Evolutionary conservation across 2,797 vertebrate genomes (phyloP).

Genomic region (Sebastes nivosus): DNA sequence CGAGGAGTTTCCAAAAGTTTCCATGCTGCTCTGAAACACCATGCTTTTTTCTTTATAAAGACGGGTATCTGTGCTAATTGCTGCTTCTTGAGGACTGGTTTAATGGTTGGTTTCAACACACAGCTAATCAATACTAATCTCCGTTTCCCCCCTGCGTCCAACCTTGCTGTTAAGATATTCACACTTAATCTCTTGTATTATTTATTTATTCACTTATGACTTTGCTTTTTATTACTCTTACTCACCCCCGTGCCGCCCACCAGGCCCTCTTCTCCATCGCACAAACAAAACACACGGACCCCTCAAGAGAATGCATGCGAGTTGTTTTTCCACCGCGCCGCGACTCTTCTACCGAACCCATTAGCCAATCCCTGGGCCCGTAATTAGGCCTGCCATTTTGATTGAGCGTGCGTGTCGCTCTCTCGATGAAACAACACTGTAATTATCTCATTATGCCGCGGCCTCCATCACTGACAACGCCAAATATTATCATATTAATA

Average conservation of each 20-base stretch:
- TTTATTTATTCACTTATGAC: slow-evolving; percentile 33
- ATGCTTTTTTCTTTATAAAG: slow-evolving; percentile 11
- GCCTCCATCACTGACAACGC: slow-evolving; percentile 69
- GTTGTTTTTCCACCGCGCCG: slow-evolving; percentile 1
- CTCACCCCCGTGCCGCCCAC: slow-evolving; percentile 1
- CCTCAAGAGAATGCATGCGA: slow-evolving; percentile 26
- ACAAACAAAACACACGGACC: slow-evolving; percentile 28
- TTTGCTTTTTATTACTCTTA: slow-evolving; percentile 32
- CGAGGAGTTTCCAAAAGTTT: slow-evolving; percentile 12
- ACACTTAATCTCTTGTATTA: slow-evolving; percentile 28
- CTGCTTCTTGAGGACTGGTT: slow-evolving; percentile 18
- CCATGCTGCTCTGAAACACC: background rate
- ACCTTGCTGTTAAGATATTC: slow-evolving; percentile 26
- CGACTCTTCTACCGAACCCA: slow-evolving; percentile 88
- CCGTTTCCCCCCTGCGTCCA: background rate
- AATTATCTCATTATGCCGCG: slow-evolving; percentile 93
- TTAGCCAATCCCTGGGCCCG: slow-evolving; percentile 94
- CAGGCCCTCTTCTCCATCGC: background rate
- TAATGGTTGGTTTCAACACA: slow-evolving; percentile 24
- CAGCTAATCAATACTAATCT: slow-evolving; percentile 48
- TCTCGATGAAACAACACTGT: slow-evolving; percentile 92
- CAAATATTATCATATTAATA: slow-evolving; percentile 85
- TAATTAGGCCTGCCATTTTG: slow-evolving; percentile 97
- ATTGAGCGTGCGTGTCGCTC: slow-evolving; percentile 89
- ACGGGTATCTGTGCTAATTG: slow-evolving; percentile 35